Percentiles rank a stretch among this genome's conserved stretches.
Evolutionary conservation across 1,140 invertebrate genomes (phyloP).

Genomic region (Orius insidiosus): DNA sequence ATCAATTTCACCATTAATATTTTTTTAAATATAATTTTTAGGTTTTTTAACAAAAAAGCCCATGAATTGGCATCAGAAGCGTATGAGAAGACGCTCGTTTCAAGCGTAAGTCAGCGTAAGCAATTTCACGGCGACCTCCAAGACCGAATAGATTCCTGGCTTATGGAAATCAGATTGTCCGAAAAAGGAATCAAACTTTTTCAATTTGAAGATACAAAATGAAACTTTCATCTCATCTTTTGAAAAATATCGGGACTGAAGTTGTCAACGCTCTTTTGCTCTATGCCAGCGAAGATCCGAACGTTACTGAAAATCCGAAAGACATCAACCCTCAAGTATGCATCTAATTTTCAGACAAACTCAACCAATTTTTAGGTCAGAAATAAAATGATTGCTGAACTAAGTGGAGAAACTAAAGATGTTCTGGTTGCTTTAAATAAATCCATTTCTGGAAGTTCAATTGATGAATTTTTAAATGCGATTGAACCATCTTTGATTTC

Average conservation of each 20-base stretch:
- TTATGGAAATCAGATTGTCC: conserved; percentile 62
- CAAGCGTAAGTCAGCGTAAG: conserved; percentile 41
- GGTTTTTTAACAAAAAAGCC: conserved; percentile 33
- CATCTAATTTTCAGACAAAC: neutral
- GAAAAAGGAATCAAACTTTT: conserved; percentile 67
- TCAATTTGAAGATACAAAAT: conserved; percentile 33
- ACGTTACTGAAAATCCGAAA: conserved; percentile 36
- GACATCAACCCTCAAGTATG: conserved; percentile 28
- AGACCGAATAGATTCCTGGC: conserved; percentile 59
- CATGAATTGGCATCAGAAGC: conserved; percentile 45
- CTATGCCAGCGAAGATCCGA: conserved; percentile 23
- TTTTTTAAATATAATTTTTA: too few species aligned
- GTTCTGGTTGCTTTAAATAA: conserved; percentile 42
- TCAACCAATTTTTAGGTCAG: conserved; percentile 26
- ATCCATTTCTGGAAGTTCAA: conserved; percentile 34
- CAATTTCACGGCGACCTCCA: conserved; percentile 64
- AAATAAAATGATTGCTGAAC: conserved; percentile 29
- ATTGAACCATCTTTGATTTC: conserved; percentile 50
- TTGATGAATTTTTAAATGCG: conserved; percentile 60
- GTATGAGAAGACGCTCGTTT: conserved; percentile 49
- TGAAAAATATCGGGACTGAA: conserved; percentile 69
- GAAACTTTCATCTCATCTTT: conserved; percentile 57
- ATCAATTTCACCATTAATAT: too few species aligned
- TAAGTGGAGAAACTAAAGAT: conserved; percentile 42
- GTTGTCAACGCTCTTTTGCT: conserved; percentile 56